Percentiles rank a stretch among this genome's conserved stretches.
phyloP scores from a whole-genome alignment of 2,888 invertebrate species.

The Caenorhabditis sp. region DNA sequence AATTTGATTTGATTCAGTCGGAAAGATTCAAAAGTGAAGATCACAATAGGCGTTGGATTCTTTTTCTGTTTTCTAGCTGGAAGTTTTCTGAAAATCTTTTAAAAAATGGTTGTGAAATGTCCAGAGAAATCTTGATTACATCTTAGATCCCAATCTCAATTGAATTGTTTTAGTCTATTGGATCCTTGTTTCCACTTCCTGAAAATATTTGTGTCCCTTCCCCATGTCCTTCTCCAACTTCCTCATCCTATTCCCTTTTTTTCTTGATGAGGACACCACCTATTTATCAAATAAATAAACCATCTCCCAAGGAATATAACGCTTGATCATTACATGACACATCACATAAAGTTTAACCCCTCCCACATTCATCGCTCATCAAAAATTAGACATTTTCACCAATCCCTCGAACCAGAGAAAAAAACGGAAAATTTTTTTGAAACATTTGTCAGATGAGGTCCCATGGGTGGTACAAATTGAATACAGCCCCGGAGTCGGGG shows the following conservation, averaged over 20 bases:
- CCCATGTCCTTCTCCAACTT: neutral
- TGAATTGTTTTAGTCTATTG: no score
- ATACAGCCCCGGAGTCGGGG: slow-evolving; percentile 28
- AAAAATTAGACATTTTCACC: no score
- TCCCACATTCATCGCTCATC: neutral
- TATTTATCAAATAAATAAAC: slow-evolving; percentile 20
- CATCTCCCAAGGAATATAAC: neutral
- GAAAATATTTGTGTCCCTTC: neutral
- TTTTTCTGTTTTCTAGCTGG: no score
- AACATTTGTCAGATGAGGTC: slow-evolving; percentile 64
- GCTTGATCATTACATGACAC: slow-evolving; percentile 7
- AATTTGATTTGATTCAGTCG: neutral
- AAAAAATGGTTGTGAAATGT: no score
- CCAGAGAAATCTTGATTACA: no score
- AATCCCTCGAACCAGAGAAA: slow-evolving; percentile 39
- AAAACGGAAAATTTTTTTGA: slow-evolving; percentile 33
- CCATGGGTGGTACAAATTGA: slow-evolving; percentile 62
- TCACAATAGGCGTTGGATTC: no score
- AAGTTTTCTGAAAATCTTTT: no score
- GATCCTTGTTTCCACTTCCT: no score
- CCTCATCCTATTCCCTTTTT: no score
- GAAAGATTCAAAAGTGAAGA: neutral
- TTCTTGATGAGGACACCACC: slow-evolving; percentile 2
- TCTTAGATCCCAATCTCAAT: no score
- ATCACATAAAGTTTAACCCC: neutral